Evolutionary conservation across 1,140 invertebrate species (phyloP).

Genomic region (Lineus longissimus): DNA sequence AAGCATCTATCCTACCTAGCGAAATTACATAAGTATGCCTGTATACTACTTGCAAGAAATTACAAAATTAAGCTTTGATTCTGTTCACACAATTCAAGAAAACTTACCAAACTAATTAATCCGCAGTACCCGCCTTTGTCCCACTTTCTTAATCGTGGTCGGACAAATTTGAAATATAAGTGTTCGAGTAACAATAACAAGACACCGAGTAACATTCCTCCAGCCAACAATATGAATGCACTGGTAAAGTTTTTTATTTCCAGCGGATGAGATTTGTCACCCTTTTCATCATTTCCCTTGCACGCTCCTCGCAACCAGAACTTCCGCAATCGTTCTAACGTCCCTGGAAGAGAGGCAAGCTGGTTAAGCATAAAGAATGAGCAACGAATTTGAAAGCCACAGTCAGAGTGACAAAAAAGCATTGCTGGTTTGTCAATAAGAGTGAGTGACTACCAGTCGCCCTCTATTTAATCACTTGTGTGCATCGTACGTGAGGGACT

Average conservation of each 20-base stretch:
- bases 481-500: too few relatives aligned
- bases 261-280: conserved; percentile 67
- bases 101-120: conserved; percentile 75
- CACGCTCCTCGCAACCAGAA: conserved; percentile 99
- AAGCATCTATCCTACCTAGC: too few relatives aligned
- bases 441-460: too few relatives aligned
- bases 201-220: conserved; percentile 83
- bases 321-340: conserved; percentile 86
- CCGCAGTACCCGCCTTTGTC: conserved; percentile 83
- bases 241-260: conserved; percentile 96
- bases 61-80: too few relatives aligned
- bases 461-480: too few relatives aligned
- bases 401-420: too few relatives aligned
- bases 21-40: too few relatives aligned
- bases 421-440: too few relatives aligned
- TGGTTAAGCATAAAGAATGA: not conserved
- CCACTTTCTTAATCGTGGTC: conserved; percentile 81
- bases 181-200: conserved; percentile 84
- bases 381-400: too few relatives aligned
- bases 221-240: conserved; percentile 91
- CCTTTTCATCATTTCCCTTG: conserved; percentile 71
- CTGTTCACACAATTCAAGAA: not conserved
- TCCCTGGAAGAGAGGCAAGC: conserved; percentile 59
- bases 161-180: conserved; percentile 84
- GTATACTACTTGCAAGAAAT: too few relatives aligned